Conservation (phyloP, 2,113 vertebrate species). For the Thalassarche chlororhynchos region DNA sequence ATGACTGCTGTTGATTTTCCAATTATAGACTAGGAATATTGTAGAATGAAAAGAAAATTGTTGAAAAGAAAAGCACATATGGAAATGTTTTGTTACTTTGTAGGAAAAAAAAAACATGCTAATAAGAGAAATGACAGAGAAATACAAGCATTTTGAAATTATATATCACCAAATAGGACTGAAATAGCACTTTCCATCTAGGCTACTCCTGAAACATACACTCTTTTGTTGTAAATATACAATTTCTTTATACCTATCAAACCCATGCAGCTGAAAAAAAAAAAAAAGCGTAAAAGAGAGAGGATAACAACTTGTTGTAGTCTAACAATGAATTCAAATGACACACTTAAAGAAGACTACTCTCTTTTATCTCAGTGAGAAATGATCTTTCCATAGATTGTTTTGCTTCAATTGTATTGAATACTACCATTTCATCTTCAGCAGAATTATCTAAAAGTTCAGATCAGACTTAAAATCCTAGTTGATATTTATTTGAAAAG, state of each 20-base stretch:
- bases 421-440: background rate
- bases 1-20: background rate
- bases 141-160: background rate
- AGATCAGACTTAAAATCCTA: background rate
- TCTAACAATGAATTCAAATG: background rate
- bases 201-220: background rate
- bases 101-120: rapidly evolving
- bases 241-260: background rate
- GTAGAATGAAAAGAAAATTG: background rate
- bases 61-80: background rate
- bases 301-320: background rate
- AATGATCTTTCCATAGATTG: background rate
- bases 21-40: background rate
- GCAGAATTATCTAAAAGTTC: background rate
- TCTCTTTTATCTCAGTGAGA: background rate
- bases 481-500: background rate
- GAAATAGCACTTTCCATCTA: background rate
- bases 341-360: background rate
- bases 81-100: background rate
- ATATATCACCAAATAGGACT: background rate
- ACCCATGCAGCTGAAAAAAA: background rate
- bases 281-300: background rate
- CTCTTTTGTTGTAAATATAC: background rate
- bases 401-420: background rate
- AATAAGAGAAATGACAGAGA: background rate